Conservation (phyloP, 1,140 invertebrate species). For the Chironomus striatipennis region DNA sequence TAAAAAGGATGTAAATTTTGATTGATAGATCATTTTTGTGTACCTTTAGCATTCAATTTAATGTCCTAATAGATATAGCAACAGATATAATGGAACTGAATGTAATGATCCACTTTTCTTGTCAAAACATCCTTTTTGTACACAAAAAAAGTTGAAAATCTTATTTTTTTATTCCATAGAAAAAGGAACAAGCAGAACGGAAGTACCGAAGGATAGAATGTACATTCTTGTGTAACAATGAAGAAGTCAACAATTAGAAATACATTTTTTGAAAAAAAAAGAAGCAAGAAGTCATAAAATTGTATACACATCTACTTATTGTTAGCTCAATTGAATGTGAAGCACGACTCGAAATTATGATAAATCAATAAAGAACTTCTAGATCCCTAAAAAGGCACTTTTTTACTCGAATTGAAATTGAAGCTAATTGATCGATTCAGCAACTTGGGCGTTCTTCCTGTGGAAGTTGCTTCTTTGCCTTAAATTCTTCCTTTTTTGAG, state of each 20-base stretch:
- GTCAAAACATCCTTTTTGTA: background rate
- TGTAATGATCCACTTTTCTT: background rate
- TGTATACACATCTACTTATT: too few relatives aligned
- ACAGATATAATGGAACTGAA: too few relatives aligned
- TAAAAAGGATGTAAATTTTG: background rate
- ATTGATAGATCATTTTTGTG: background rate
- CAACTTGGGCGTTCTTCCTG: constrained; percentile 7
- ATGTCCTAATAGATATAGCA: background rate
- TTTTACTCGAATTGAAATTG: too few relatives aligned
- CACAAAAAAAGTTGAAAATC: background rate
- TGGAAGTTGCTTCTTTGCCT: background rate
- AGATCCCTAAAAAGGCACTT: too few relatives aligned
- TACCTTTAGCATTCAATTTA: background rate
- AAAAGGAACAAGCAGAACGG: background rate
- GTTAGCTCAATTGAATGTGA: too few relatives aligned
- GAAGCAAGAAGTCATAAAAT: background rate
- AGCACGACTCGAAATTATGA: too few relatives aligned
- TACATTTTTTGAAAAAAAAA: background rate
- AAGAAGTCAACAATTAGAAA: too few relatives aligned
- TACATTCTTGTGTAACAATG: too few relatives aligned
- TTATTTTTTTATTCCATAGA: background rate
- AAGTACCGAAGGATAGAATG: background rate
- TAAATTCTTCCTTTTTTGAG: background rate
- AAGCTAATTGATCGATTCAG: too few relatives aligned
- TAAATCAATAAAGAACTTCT: too few relatives aligned